phyloP scores from a whole-genome alignment of 2,888 invertebrate genomes.

The Morinoia aosen region DNA sequence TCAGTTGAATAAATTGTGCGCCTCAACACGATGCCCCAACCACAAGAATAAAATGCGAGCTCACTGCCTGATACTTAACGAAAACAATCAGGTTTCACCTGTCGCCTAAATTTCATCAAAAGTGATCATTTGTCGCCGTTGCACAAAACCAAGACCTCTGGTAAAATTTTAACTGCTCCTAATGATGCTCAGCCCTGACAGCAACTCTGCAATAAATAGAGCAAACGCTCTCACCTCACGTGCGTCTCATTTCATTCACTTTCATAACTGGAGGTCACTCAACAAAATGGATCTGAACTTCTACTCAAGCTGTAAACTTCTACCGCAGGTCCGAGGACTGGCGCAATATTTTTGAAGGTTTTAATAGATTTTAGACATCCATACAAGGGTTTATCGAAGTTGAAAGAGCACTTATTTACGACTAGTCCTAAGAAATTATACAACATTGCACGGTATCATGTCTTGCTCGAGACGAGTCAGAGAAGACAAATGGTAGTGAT shows the following conservation, averaged over 20 bases:
- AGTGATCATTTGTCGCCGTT: neutral
- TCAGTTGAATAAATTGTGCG: neutral
- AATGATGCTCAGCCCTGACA: neutral
- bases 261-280: neutral
- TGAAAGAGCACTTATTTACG: too few relatives aligned
- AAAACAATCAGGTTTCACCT: neutral
- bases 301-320: too few relatives aligned
- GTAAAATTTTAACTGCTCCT: neutral
- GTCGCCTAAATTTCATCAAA: neutral
- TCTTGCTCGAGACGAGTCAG: neutral
- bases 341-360: neutral
- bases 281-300: neutral
- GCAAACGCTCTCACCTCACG: neutral
- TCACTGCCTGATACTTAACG: neutral
- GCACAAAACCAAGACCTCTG: neutral
- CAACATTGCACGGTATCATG: too few relatives aligned
- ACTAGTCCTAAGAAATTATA: too few relatives aligned
- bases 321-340: neutral
- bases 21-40: neutral
- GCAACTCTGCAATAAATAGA: neutral
- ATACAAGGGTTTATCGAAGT: neutral
- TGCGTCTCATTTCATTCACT: neutral
- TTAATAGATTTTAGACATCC: neutral
- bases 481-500: neutral
- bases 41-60: too few relatives aligned